Evolutionary conservation across 23 tunicate genomes (phyloP).

Genomic region (Diplosoma virens): DNA sequence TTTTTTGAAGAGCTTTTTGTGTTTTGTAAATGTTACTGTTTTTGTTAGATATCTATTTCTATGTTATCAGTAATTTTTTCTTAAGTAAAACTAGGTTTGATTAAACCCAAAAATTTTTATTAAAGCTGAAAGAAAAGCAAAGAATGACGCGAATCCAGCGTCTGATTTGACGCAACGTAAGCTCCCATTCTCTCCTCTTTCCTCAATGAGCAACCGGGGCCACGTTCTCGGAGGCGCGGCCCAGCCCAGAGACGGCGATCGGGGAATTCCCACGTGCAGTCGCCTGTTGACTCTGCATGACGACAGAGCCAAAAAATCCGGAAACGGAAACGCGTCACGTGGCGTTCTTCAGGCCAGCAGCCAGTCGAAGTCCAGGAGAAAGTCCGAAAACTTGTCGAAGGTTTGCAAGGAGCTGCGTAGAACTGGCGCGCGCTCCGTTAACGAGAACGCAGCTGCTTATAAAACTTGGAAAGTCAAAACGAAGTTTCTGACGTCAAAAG

Average conservation of each 20-base stretch:
- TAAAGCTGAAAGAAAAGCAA: background rate
- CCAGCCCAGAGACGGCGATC: background rate
- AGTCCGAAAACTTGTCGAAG: background rate
- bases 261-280: slow-evolving; percentile 47
- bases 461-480: slow-evolving; percentile 25
- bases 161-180: background rate
- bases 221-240: slow-evolving; percentile 34
- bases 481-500: slow-evolving; percentile 35
- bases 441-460: slow-evolving; percentile 61
- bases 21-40: too few relatives aligned
- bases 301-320: background rate
- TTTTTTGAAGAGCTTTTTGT: too few relatives aligned
- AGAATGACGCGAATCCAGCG: background rate
- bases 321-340: background rate
- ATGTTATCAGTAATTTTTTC: too few relatives aligned
- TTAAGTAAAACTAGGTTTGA: too few relatives aligned
- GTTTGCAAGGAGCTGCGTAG: slow-evolving; percentile 19
- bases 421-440: slow-evolving; percentile 53
- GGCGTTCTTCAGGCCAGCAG: too few relatives aligned
- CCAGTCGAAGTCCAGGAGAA: background rate
- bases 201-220: slow-evolving; percentile 1
- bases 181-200: background rate
- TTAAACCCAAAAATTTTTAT: too few relatives aligned
- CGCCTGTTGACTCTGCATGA: slow-evolving; percentile 6
- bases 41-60: too few relatives aligned